Conservation (phyloP, 2,113 vertebrate species). For the Pelecanus crispus region DNA sequence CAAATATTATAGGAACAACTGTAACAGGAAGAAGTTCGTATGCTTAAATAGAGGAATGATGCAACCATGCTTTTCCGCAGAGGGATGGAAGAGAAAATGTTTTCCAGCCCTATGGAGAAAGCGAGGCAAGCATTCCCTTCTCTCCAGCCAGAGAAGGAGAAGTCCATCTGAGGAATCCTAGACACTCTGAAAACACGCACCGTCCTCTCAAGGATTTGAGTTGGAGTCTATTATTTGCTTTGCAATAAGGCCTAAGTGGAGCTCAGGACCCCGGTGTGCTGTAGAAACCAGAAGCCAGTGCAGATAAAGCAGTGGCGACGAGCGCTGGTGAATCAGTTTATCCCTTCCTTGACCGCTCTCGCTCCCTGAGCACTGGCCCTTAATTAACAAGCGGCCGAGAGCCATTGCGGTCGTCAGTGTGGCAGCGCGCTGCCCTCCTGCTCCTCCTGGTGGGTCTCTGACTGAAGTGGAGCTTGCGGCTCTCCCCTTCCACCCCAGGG, state of each 20-base stretch:
- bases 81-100: background rate
- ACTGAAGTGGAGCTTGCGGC: background rate
- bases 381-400: background rate
- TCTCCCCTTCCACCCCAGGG: background rate
- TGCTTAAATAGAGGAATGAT: background rate
- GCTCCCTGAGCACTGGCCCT: background rate
- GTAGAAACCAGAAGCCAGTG: background rate
- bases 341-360: background rate
- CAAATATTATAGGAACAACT: background rate
- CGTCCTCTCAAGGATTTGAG: background rate
- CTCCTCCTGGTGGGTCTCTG: constrained; percentile 14
- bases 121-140: background rate
- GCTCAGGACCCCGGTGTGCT: background rate
- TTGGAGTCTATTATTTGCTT: background rate
- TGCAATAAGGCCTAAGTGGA: background rate
- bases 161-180: background rate
- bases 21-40: background rate
- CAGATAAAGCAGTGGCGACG: background rate
- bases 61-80: background rate
- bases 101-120: background rate
- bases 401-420: background rate
- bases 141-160: background rate
- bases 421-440: background rate
- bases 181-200: background rate
- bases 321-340: background rate